phyloP scores from a whole-genome alignment of 1,140 invertebrate genomes.

The Cardiocondyla obscurior region DNA sequence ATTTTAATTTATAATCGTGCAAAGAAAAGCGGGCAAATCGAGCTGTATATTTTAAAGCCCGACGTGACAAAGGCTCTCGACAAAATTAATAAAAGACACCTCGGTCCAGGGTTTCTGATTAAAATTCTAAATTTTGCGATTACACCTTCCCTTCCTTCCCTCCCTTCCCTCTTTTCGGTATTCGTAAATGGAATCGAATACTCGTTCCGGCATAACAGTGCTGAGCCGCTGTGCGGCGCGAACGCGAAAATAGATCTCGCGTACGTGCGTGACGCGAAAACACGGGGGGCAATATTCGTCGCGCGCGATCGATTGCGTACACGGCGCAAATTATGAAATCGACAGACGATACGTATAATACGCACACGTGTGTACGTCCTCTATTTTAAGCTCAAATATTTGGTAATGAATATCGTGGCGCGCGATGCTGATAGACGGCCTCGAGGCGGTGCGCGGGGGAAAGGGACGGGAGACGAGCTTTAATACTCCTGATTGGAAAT shows the following conservation, averaged over 20 bases:
- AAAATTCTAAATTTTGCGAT: slow-evolving; percentile 40
- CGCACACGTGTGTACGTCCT: slow-evolving; percentile 16
- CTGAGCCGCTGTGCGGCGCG: no score
- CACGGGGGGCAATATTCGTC: slow-evolving; percentile 27
- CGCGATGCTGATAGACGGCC: slow-evolving; percentile 28
- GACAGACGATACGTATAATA: background rate
- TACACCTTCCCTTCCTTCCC: slow-evolving; percentile 12
- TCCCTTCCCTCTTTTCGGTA: no score
- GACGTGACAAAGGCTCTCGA: slow-evolving; percentile 7
- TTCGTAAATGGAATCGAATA: slow-evolving; percentile 29
- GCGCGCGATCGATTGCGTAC: slow-evolving; percentile 26
- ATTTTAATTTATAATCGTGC: background rate
- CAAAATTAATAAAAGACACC: slow-evolving; percentile 14
- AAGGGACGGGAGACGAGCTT: slow-evolving; percentile 70
- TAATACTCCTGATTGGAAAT: slow-evolving; percentile 81
- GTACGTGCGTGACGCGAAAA: background rate
- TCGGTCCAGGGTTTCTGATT: background rate
- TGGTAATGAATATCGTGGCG: slow-evolving; percentile 76
- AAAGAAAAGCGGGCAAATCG: background rate
- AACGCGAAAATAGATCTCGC: background rate
- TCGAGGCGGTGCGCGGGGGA: background rate
- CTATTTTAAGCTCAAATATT: slow-evolving; percentile 78
- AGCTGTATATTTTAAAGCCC: background rate
- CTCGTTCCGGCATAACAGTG: slow-evolving; percentile 12
- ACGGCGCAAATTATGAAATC: slow-evolving; percentile 14